These are phyloP conservation scores for Agapornis roseicollis DNA, from an alignment of 2,113 vertebrate genomes.

Conservation along the genomic window DNA sequence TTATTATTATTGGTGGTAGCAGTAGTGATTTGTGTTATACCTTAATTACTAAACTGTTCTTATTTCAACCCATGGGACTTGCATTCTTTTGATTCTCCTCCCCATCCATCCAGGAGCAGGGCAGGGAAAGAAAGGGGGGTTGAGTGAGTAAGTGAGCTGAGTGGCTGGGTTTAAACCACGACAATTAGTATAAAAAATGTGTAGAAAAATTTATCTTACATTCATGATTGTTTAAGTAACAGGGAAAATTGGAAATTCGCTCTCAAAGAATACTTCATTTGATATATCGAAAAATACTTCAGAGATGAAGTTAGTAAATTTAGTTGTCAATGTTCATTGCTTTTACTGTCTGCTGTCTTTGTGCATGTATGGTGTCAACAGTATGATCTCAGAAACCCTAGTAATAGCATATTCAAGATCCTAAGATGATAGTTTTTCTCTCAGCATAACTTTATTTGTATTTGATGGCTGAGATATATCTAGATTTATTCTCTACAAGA, in stretches of 20 bases:
- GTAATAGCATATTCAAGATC: neutral
- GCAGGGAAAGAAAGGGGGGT: too few species aligned
- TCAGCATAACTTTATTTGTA: neutral
- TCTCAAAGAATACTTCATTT: neutral
- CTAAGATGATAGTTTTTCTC: neutral
- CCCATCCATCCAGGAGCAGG: too few species aligned
- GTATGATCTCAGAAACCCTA: neutral
- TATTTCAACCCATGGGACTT: too few species aligned
- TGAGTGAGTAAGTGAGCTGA: too few species aligned
- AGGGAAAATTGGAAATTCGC: neutral
- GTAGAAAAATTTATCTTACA: neutral
- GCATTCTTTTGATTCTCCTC: too few species aligned
- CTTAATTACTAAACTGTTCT: too few species aligned
- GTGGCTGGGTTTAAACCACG: too few species aligned
- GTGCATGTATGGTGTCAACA: neutral
- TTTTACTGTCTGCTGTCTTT: neutral
- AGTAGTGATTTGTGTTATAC: too few species aligned
- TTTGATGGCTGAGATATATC: neutral
- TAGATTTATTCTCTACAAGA: neutral
- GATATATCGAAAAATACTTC: neutral
- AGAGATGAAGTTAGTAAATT: neutral
- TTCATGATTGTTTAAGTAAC: neutral
- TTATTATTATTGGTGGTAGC: too few species aligned
- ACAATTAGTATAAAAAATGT: neutral
- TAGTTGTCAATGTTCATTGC: fast-evolving